Evolutionary conservation across 2,113 vertebrate genomes (phyloP).

Genomic region (Tachysurus fulvidraco): DNA sequence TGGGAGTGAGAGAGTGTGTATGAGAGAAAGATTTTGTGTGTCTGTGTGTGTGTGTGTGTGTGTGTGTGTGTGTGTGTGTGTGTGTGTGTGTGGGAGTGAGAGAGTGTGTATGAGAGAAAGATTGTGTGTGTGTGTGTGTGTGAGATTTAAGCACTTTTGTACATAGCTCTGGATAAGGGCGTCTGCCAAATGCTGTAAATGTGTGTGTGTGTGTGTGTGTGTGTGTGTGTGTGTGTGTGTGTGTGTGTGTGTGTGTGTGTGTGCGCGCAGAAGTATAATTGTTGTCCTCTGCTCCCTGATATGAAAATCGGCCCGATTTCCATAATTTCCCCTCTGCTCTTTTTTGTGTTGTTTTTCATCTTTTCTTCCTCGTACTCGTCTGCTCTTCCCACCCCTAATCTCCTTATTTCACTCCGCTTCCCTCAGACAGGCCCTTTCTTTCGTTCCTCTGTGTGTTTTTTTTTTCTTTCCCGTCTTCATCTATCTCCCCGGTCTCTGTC

Average conservation of each 20-base stretch:
- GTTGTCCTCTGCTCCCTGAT: slow-evolving; percentile 48
- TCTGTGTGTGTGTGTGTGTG: too few relatives aligned
- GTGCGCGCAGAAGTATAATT: slow-evolving; percentile 42
- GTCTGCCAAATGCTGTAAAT: too few relatives aligned
- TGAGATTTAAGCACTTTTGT: too few relatives aligned
- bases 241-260: not conserved
- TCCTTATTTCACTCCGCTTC: slow-evolving; percentile 30
- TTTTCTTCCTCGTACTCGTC: slow-evolving; percentile 16
- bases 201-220: not conserved
- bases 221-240: not conserved
- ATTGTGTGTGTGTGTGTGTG: too few relatives aligned
- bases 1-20: too few relatives aligned
- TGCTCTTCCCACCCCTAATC: slow-evolving; percentile 40
- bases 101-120: too few relatives aligned
- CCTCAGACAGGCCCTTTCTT: slow-evolving; percentile 24
- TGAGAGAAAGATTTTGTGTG: too few relatives aligned
- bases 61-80: too few relatives aligned
- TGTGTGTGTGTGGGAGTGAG: too few relatives aligned
- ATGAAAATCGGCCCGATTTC: slow-evolving; percentile 48
- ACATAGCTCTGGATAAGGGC: too few relatives aligned
- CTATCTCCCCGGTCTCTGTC: slow-evolving; percentile 6
- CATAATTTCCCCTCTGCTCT: slow-evolving; percentile 46
- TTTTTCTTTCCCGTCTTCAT: not conserved
- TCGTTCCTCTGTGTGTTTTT: not conserved
- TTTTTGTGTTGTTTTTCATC: slow-evolving; percentile 44